Evolutionary conservation across 2,113 vertebrate genomes (phyloP), one percentile per base, ranked within the genome.

Genomic region (Corythaixoides concolor): DNA sequence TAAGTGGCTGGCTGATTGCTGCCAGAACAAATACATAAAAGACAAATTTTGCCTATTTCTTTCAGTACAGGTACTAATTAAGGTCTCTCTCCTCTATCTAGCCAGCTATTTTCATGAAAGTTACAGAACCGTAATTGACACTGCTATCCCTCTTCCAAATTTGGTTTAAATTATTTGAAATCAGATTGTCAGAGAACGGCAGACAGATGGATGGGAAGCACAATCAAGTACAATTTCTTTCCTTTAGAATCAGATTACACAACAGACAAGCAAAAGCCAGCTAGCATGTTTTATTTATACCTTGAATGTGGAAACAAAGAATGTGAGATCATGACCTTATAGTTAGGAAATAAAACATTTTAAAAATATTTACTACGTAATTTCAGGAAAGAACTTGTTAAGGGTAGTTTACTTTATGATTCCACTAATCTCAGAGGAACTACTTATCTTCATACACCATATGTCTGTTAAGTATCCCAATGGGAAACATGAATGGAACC

Each of bases 81-180:
- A 55, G 32, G 19, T 56, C 23, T 58, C 26, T 50, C 3, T 3
- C 49, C 20, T 91, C 47, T 83, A 19, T 13, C 30, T 17, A 93
- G 8, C n/a, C 50, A 70, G 17, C 19, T 74, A 33, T 86, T 92
- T 49, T 74, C 63, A 83, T 19, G 37, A 63, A 88, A 88, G 55
- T 53, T 50, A 73, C n/a, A 62, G 47, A 76, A 74, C 74, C n/a
- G 26, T 72, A 95, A 90, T 59, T 84, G 59, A 55, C 78, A 74
- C 10, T 35, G 15, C n/a, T 70, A 37, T 37, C 23, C 47, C 26
- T 89, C 41, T 95, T 90, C 37, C 32, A 59, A 74, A 89, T 60
- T 37, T 70, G n/a, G 17, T 59, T 90, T 89, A 85, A 88, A 86
- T 76, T 67, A 74, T 63, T 76, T 84, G 47, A 93, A 93, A 92